Evolutionary conservation across 2,888 invertebrate species (phyloP).

Genomic region (Melanargia galathea): DNA sequence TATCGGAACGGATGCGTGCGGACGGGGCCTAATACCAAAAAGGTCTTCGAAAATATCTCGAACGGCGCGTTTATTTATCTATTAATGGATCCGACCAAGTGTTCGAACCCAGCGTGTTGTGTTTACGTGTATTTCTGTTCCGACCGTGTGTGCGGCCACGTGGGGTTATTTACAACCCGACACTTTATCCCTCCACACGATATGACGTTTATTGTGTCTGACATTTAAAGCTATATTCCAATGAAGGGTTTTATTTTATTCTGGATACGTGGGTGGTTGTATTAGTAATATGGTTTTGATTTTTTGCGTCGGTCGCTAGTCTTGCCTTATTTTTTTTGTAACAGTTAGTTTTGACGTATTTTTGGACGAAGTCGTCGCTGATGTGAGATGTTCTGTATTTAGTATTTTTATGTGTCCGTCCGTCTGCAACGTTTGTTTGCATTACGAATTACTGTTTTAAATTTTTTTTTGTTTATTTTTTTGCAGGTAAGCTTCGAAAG

Average conservation of each 20-base stretch:
- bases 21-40: slow-evolving; percentile 28
- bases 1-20: slow-evolving; percentile 12
- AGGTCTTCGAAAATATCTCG: slow-evolving; percentile 39
- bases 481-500: slow-evolving; percentile 41
- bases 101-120: slow-evolving; percentile 72
- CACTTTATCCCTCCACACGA: slow-evolving; percentile 14
- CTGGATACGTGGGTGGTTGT: slow-evolving; percentile 14
- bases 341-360: too few relatives aligned
- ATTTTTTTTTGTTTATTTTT: slow-evolving; percentile 30
- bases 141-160: slow-evolving; percentile 69
- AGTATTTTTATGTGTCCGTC: slow-evolving; percentile 2
- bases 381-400: neutral
- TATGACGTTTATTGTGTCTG: slow-evolving; percentile 17
- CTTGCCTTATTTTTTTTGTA: too few relatives aligned
- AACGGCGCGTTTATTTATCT: slow-evolving; percentile 64
- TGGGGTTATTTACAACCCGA: slow-evolving; percentile 51
- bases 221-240: slow-evolving; percentile 3
- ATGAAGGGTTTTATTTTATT: neutral
- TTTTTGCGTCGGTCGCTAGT: slow-evolving; percentile 41
- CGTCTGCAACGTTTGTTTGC: neutral
- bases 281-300: slow-evolving; percentile 38
- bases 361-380: slow-evolving; percentile 31
- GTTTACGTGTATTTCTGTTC: slow-evolving; percentile 77
- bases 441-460: slow-evolving; percentile 10
- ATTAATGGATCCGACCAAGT: slow-evolving; percentile 71